Evolutionary conservation across 2,113 vertebrate genomes (phyloP).

Genomic region (Numenius arquata): DNA sequence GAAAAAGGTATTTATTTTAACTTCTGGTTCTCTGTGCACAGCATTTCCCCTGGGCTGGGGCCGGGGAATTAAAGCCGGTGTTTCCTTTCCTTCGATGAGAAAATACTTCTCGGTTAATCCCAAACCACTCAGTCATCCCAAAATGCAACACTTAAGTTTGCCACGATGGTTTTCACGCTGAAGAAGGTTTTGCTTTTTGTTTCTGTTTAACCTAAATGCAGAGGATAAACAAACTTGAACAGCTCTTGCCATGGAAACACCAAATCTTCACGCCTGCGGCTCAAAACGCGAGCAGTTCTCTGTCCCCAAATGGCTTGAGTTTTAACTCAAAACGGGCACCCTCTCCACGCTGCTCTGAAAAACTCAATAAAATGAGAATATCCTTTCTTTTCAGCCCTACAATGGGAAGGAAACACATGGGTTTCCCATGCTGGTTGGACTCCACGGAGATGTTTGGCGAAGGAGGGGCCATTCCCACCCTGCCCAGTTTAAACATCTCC

Average conservation of each 20-base stretch:
- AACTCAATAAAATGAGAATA: background rate
- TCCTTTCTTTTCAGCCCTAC: background rate
- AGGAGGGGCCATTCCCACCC: background rate
- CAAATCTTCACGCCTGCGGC: too few relatives aligned
- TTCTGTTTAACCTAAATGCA: background rate
- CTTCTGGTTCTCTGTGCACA: background rate
- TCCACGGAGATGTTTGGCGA: fast-evolving
- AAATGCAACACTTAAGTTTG: background rate
- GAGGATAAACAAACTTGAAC: background rate
- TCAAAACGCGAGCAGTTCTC: background rate
- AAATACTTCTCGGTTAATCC: background rate
- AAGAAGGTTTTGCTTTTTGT: background rate
- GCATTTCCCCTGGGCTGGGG: background rate
- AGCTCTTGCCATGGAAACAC: background rate
- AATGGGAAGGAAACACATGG: background rate
- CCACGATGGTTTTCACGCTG: background rate
- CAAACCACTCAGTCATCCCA: background rate
- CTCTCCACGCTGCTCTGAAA: background rate
- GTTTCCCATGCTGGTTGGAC: background rate
- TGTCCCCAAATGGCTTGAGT: background rate
- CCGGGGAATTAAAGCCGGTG: fast-evolving
- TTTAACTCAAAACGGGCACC: background rate
- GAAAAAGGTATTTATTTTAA: background rate
- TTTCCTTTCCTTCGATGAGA: background rate
- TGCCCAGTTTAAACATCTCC: background rate